Evolutionary conservation across 2,113 vertebrate genomes (phyloP), one percentile per base, ranked within the genome.

Genomic region (Centropus unirufus): DNA sequence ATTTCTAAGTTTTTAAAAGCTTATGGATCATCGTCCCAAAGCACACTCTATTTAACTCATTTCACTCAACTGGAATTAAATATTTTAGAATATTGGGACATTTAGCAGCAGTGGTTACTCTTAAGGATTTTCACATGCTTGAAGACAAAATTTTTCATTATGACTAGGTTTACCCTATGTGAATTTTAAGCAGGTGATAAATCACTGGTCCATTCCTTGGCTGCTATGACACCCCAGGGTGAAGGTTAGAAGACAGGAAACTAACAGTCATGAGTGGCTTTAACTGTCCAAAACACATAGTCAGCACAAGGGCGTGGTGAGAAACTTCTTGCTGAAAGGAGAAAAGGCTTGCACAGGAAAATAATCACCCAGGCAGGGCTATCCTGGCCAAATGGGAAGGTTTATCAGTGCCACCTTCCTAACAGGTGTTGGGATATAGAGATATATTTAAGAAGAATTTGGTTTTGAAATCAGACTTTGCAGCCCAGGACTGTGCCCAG

Each of bases 131-230:
- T 70, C 72, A 89, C 57, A 18, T 59, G 46, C 64, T 86, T 83
- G 75, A 92, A 68, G 63, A 88, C 83, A 87, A 89, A 49, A 92
- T 6, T 20, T 95, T 95, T 96, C 73, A 42, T n/a, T 91, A 49
- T 89, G 84, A 94, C 26, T 88, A 72, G 51, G 52, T 68, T 87
- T 86, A 96, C 18, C 23, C 51, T 30, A 57, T 8, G 9, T 77
- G 64, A 96, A 96, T 96, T 92, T 95, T 96, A 97, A 96, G 81
- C 76, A 95, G 78, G 40, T 52, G 46, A 42, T 69, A 63, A 92
- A 79, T 29, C 29, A 66, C 72, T 80, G 76, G 10, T 34, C 88
- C 89, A 24, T 89, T 90, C 49, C 46, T 74, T 40, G 62, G 47
- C 78, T 92, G n/a, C 82, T 84, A 68, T 3, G 5, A 62, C 21